phyloP scores from a whole-genome alignment of 1,140 invertebrate species.

The Lethocerus indicus region DNA sequence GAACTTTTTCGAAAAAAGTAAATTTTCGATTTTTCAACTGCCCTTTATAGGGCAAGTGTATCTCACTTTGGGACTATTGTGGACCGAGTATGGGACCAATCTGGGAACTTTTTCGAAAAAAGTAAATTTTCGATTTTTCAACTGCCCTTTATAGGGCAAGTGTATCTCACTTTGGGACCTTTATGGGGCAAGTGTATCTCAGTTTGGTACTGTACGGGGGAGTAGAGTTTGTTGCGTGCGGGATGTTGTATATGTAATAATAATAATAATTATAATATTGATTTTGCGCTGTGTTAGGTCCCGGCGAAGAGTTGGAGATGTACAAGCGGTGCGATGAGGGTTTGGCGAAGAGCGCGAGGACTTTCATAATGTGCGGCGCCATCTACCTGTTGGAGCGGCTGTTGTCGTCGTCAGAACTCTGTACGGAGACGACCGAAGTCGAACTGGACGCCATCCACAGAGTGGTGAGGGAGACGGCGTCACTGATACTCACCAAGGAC shows the following conservation, averaged over 20 bases:
- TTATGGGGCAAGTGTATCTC: not conserved
- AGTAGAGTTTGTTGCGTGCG: not conserved
- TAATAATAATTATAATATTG: not conserved
- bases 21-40: too few species aligned
- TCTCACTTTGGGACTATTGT: too few species aligned
- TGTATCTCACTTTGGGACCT: not conserved
- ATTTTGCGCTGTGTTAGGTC: not conserved
- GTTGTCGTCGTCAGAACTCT: not conserved
- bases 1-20: too few species aligned
- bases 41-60: too few species aligned
- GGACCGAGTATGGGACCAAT: too few species aligned
- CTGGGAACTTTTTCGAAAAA: too few species aligned
- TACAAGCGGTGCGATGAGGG: not conserved
- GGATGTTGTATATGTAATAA: not conserved
- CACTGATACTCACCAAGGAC: conserved; percentile 3
- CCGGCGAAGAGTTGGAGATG: not conserved
- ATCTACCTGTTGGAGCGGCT: conserved; percentile 8
- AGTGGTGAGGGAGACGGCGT: conserved; percentile 4
- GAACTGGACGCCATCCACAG: not conserved
- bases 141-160: too few species aligned
- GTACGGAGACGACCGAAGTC: not conserved
- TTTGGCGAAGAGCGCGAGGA: not conserved
- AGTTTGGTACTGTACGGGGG: not conserved
- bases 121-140: too few species aligned
- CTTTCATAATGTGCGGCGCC: conserved; percentile 3